These are phyloP conservation scores for Arctocebus calabarensis DNA, from an alignment of 2,797 vertebrate genomes.

Conservation along the genomic window DNA sequence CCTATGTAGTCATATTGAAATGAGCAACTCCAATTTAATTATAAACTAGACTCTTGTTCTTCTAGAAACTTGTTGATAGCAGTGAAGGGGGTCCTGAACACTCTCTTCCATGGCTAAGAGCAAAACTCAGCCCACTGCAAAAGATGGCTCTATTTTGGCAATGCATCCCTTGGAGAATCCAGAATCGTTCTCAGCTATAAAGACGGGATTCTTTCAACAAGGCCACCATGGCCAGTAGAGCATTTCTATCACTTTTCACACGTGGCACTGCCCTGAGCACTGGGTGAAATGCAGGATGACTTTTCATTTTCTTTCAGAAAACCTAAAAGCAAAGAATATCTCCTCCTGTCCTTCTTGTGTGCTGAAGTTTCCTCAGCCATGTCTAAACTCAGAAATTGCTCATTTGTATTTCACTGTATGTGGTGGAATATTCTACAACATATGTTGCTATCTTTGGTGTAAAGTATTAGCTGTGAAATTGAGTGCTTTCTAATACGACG, in stretches of 20 bases:
- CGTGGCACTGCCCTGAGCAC: not conserved
- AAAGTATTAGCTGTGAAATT: not conserved
- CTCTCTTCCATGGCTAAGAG: not conserved
- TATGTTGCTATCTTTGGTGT: not conserved
- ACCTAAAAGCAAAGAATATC: not conserved
- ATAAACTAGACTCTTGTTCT: not conserved
- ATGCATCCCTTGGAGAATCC: not conserved
- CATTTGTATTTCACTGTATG: conserved; percentile 25
- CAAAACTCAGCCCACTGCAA: not conserved
- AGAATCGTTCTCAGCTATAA: not conserved
- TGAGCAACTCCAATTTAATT: conserved; percentile 15
- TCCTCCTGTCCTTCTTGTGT: not conserved
- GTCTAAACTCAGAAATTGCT: not conserved
- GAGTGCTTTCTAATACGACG: not conserved
- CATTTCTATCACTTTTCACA: conserved; percentile 52
- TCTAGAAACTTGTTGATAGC: not conserved
- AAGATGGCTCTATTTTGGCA: conserved; percentile 45
- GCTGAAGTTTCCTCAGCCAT: not conserved
- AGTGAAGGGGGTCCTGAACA: not conserved
- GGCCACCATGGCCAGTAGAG: not conserved
- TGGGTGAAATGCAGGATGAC: not conserved
- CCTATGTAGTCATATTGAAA: not conserved
- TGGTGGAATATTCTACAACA: not conserved
- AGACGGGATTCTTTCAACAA: not conserved
- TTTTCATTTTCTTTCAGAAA: conserved; percentile 48